These are phyloP conservation scores for Orthonevra nobilis DNA, from an alignment of 2,888 invertebrate species.

Conservation along the genomic window DNA sequence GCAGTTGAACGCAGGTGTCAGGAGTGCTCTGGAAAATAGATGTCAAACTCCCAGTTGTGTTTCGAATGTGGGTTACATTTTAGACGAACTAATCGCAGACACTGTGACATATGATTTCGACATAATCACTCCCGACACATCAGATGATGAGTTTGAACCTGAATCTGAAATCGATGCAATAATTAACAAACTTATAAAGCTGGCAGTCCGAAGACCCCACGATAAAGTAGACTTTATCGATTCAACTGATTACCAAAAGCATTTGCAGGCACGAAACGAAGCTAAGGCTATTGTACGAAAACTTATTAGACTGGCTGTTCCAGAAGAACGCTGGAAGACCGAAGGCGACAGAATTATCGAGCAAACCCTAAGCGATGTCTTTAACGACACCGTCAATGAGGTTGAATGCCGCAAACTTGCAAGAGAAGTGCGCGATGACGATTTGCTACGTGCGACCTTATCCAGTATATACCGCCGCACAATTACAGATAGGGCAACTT, in stretches of 20 bases:
- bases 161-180: slow-evolving; percentile 26
- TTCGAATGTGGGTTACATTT: slow-evolving; percentile 24
- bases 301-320: slow-evolving; percentile 74
- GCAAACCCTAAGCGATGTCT: slow-evolving; percentile 72
- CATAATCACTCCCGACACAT: slow-evolving; percentile 13
- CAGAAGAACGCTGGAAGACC: slow-evolving; percentile 75
- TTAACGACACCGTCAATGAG: slow-evolving; percentile 72
- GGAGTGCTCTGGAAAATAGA: slow-evolving; percentile 2
- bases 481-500: too few relatives aligned
- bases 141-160: slow-evolving; percentile 21
- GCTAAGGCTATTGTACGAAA: slow-evolving; percentile 74
- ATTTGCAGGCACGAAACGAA: slow-evolving; percentile 68
- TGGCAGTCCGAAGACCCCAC: too few relatives aligned
- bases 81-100: slow-evolving; percentile 45
- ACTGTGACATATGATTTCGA: slow-evolving; percentile 46
- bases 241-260: not conserved
- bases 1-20: slow-evolving; percentile 23
- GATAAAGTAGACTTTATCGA: slow-evolving; percentile 23
- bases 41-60: slow-evolving; percentile 12
- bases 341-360: slow-evolving; percentile 73
- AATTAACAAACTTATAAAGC: slow-evolving; percentile 14
- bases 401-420: slow-evolving; percentile 43
- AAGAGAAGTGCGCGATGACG: too few relatives aligned
- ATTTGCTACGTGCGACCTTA: too few relatives aligned
- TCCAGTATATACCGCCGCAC: slow-evolving; percentile 38